These are phyloP conservation scores for Microtus richardsoni DNA, from an alignment of 2,113 vertebrate genomes.

Conservation along the genomic window DNA sequence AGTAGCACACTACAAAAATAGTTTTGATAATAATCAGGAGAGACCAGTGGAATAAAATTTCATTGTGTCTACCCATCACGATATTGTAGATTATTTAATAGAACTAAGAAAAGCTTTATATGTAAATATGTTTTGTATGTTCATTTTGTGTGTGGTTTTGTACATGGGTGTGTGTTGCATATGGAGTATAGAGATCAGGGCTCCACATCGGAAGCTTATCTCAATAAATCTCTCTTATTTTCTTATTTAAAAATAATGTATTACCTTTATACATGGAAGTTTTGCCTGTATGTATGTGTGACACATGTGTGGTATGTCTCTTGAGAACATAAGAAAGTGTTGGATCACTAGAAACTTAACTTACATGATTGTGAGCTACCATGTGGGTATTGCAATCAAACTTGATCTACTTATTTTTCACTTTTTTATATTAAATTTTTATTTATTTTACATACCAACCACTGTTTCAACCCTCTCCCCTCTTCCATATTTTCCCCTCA, in stretches of 20 bases:
- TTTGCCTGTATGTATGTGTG: not conserved
- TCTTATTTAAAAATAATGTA: not conserved
- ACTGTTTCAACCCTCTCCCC: no score
- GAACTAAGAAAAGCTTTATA: not conserved
- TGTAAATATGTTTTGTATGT: not conserved
- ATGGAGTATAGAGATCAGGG: not conserved
- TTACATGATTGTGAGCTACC: not conserved
- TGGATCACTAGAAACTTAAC: no score
- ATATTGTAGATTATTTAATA: not conserved
- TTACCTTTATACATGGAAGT: not conserved
- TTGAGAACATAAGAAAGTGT: not conserved
- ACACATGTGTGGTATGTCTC: no score
- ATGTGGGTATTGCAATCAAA: not conserved
- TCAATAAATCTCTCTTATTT: not conserved
- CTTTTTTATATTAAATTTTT: no score
- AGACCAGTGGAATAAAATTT: not conserved
- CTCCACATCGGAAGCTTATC: not conserved
- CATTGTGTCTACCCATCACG: not conserved
- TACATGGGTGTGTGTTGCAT: not conserved
- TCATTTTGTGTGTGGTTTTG: not conserved
- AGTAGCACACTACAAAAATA: not conserved
- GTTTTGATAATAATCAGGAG: not conserved
- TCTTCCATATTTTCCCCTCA: no score
- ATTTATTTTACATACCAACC: no score
- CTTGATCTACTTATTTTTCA: not conserved